Conservation (phyloP, 30 jellyfish, hydroid and myxozoan species). For the Aurelia aurita region DNA sequence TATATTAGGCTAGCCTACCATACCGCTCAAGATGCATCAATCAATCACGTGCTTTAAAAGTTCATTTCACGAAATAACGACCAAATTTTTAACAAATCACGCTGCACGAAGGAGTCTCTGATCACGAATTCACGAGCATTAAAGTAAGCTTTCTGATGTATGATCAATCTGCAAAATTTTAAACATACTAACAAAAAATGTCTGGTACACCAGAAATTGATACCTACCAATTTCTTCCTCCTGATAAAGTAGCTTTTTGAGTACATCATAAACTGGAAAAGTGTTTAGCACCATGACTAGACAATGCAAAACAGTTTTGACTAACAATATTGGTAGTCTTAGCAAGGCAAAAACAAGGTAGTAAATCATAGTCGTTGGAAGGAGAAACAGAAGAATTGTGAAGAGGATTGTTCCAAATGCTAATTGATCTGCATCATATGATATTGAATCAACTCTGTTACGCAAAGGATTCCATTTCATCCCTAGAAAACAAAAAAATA, state of each 20-base stretch:
- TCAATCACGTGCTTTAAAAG: too few relatives aligned
- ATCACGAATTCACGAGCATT: too few relatives aligned
- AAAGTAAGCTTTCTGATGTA: too few relatives aligned
- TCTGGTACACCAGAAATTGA: too few relatives aligned
- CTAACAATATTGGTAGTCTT: constrained; percentile 67
- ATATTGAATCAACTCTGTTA: constrained; percentile 83
- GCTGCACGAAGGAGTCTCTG: too few relatives aligned
- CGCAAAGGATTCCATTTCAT: constrained; percentile 93
- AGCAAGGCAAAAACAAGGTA: constrained; percentile 78
- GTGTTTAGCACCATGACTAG: constrained; percentile 27
- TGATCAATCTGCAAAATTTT: too few relatives aligned
- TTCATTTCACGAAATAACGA: too few relatives aligned
- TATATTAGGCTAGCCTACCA: too few relatives aligned
- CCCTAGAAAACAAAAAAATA: constrained; percentile 60
- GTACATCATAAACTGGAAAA: constrained; percentile 41
- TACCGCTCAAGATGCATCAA: too few relatives aligned
- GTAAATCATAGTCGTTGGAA: constrained; percentile 89
- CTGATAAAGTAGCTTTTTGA: background rate
- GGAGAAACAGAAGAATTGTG: constrained; percentile 85
- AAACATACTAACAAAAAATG: too few relatives aligned
- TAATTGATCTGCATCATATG: constrained; percentile 85
- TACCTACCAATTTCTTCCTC: constrained; percentile 9
- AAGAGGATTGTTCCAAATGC: constrained; percentile 94
- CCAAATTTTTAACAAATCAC: too few relatives aligned
- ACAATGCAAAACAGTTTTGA: constrained; percentile 22